Base-by-base conservation (phyloP, 2,797 vertebrate genomes). In the Enteromius treurensis region DNA sequence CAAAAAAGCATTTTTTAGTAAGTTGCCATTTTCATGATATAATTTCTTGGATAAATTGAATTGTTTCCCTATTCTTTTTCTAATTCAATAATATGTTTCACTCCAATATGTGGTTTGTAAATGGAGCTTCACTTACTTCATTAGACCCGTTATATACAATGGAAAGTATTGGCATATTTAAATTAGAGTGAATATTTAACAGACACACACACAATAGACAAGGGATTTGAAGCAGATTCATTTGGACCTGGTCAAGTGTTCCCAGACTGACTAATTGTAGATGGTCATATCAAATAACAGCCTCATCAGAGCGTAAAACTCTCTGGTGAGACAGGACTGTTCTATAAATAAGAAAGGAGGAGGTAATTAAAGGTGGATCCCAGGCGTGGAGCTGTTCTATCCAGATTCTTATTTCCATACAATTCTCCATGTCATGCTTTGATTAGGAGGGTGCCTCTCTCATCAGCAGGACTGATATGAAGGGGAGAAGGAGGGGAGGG, bases 401-500 rank as follows among this genome's bases (percentile, higher is more conserved):
- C 69, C 32, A 49, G 65, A 73, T 49, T 79, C 29, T 64, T 62
- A 79, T 84, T 84, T 84, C 69, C 29, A 71, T 79, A 84, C 53
- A 84, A 84, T 84, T 78, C 49, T 71, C 42, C 69, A 45, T 73
- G 82, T 84, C 76, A 84, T 53, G 77, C 53, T 79, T 79, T 79
- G 77, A 84, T 78, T 71, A 65, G 70, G 62, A 68, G 37, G 49
- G 81, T 67, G 58, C 23, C 73, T 76, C 62, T 77, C 62, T 82
- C 81, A 82, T 82, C 81, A 77, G 62, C 51, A 47, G 40, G 64
- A 60, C 64, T 69, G 64, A 77, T 68, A 67, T 77, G 73, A 76
- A 68, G 81, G 89, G 80, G 77, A 79, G 86, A 84, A 88, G 85
- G 84, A 88, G 79, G 80, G 83, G 83, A 84, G 77, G 85, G 77